These are phyloP conservation scores for Tineola bisselliella DNA, from an alignment of 2,888 invertebrate genomes.

Conservation along the genomic window DNA sequence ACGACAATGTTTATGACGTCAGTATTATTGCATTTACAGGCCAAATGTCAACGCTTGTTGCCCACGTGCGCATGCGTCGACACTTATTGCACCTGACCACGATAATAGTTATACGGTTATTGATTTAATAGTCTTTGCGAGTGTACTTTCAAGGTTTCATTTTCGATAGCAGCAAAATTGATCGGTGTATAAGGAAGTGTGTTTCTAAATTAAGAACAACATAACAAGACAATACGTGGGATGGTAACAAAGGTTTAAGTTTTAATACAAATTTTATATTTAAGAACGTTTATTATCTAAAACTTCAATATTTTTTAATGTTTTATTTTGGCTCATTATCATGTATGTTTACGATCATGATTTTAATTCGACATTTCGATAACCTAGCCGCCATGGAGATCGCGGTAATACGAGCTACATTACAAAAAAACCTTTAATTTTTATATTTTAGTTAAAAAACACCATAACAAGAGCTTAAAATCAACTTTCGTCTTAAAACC, in stretches of 20 bases:
- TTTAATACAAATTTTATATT: neutral
- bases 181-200: neutral
- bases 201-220: neutral
- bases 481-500: neutral
- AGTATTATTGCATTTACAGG: constrained; percentile 33
- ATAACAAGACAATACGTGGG: constrained; percentile 6
- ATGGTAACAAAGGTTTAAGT: neutral
- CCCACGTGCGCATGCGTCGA: constrained; percentile 41
- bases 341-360: no score
- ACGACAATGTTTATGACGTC: constrained; percentile 33
- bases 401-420: no score
- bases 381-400: no score
- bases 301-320: neutral
- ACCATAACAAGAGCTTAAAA: neutral
- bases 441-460: neutral
- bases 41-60: constrained; percentile 47
- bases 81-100: neutral
- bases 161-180: neutral
- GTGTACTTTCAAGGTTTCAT: neutral
- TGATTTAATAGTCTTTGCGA: neutral
- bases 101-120: neutral
- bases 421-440: no score
- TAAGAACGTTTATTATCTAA: neutral
- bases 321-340: no score
- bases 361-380: no score